A percentile compares a stretch with the other conserved stretches of the same genome.
These are phyloP conservation scores for Euphydryas editha DNA, from an alignment of 2,888 invertebrate genomes.

Conservation along the genomic window DNA sequence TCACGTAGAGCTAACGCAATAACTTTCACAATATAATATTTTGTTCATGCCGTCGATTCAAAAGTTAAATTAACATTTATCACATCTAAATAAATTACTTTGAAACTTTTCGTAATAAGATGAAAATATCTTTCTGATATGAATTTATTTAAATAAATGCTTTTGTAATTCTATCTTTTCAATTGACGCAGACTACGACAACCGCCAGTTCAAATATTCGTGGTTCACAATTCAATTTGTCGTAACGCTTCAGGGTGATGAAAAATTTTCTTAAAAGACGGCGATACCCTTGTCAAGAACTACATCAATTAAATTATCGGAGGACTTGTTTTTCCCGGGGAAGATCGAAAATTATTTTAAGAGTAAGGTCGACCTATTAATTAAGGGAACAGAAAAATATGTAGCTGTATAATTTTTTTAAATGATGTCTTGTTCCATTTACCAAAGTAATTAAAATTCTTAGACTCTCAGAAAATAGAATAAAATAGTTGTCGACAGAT, in stretches of 20 bases:
- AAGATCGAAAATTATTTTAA: constrained; percentile 25
- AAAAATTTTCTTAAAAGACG: constrained; percentile 76
- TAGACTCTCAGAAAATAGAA: constrained; percentile 39
- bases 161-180: constrained; percentile 42
- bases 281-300: constrained; percentile 71
- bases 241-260: constrained; percentile 64
- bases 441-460: constrained; percentile 38
- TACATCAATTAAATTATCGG: constrained; percentile 71
- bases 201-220: constrained; percentile 51
- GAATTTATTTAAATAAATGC: constrained; percentile 45
- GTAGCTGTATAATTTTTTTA: not conserved
- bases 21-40: not conserved
- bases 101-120: constrained; percentile 30
- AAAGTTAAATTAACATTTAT: constrained; percentile 24
- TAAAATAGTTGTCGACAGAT: constrained; percentile 37
- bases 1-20: not conserved
- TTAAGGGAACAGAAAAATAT: not conserved
- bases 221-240: constrained; percentile 72
- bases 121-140: constrained; percentile 45
- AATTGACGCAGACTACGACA: constrained; percentile 37
- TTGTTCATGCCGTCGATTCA: not conserved
- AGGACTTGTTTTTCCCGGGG: constrained; percentile 30
- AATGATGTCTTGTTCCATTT: constrained; percentile 6
- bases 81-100: constrained; percentile 19
- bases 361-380: constrained; percentile 8